Conservation (phyloP, 2,797 vertebrate genomes). For the Crocodylus rhombifer region DNA sequence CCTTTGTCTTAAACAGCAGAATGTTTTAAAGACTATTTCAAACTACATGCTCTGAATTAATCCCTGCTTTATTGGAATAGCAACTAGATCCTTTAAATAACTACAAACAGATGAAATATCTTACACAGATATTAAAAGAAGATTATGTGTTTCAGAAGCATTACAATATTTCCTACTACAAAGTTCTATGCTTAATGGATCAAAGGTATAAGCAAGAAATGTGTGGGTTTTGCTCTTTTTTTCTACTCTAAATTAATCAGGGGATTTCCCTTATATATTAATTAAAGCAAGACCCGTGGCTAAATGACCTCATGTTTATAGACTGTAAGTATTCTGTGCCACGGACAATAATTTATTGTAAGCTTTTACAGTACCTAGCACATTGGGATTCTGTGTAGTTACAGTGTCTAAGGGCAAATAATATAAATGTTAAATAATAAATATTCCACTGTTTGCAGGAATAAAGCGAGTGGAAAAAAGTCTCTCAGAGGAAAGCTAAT, state of each 20-base stretch:
- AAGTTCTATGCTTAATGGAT: not conserved
- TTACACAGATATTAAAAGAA: conserved; percentile 2
- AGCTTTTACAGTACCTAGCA: not conserved
- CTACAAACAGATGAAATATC: not conserved
- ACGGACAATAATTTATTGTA: not conserved
- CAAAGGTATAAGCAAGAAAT: not conserved
- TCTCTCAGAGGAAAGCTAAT: not conserved
- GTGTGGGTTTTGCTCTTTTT: not conserved
- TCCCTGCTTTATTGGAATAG: conserved; percentile 21
- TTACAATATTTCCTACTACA: not conserved
- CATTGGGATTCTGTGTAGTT: not conserved
- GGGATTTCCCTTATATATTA: not conserved
- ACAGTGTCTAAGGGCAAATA: not conserved
- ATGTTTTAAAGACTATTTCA: conserved; percentile 13
- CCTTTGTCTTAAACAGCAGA: conserved; percentile 8
- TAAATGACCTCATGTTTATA: not conserved
- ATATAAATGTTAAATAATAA: not conserved
- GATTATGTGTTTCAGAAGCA: not conserved
- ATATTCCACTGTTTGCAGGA: not conserved
- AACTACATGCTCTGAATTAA: not conserved
- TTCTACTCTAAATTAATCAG: not conserved
- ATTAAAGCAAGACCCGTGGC: not conserved
- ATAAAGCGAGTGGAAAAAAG: not conserved
- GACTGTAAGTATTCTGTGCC: not conserved
- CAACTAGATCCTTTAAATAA: conserved; percentile 22